Evolutionary conservation across 2,888 invertebrate species (phyloP), one percentile per base, ranked within the genome.

Genomic region (Protonemura montana): DNA sequence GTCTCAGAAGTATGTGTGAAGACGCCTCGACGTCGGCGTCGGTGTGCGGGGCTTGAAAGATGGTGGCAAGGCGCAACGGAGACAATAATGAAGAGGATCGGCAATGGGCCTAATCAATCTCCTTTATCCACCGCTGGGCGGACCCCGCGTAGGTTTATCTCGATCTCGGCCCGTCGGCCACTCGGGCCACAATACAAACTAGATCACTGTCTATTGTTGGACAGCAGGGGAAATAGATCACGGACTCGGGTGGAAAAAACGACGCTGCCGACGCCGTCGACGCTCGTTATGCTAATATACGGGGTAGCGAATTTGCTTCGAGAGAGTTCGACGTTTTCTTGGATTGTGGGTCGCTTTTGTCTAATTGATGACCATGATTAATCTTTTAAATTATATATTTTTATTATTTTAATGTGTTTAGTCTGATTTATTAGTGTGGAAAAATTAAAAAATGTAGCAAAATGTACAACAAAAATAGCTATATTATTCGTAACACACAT

Each of bases 81-180:
- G 86, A 84, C 86, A 86, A 86, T 86, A 86, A 86, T 86, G 86
- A 86, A 86, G 86, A 86, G 84, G 30, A 86, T 29, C 82, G 84
- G 82, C 86, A 77, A 86, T 86, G 86, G 83, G 78, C 86, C 84
- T 78, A 83, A 86, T 86, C 86, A 86, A 86, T 86, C 86, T 86
- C 84, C 86, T 84, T 76, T 84, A 84, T 76, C 84, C 84, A 76
- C 59, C 84, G n/a, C 29, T 84, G 84, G 84, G 84, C 84, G 76
- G 82, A 26, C 35, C 42, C 41, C 27, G 16, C 25, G 2, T 13
- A 21, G 25, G 26, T 35, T n/a, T 26, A 30, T 76, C 84, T 84
- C 76, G n/a, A 7, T 30, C 26, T 13, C 76, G n/a, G n/a, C n/a
- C 28, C 7, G 29, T 1, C 81, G 81, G n/a, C 81, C 81, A 81